Conservation (phyloP, 2,113 vertebrate species). For the Tupaia tana region DNA sequence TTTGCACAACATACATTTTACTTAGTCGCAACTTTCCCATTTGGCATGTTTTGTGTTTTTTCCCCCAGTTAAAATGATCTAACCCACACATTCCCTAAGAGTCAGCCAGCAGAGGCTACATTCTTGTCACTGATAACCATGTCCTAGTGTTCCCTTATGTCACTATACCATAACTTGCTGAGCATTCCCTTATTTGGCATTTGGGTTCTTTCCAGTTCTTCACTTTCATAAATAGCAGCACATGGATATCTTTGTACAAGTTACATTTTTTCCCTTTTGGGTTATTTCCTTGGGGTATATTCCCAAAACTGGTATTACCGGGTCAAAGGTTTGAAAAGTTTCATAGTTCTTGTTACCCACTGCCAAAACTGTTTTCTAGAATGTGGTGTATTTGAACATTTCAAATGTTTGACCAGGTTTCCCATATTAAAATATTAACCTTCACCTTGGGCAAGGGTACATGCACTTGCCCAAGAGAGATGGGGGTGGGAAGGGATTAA, state of each 20-base stretch:
- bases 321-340: conserved; percentile 69
- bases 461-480: no score
- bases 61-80: conserved; percentile 6
- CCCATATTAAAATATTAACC: conserved; percentile 17
- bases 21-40: background rate
- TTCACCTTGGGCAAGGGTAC: background rate
- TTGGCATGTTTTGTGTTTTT: background rate
- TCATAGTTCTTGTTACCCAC: background rate
- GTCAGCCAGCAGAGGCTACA: background rate
- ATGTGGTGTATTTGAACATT: background rate
- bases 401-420: conserved; percentile 39
- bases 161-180: background rate
- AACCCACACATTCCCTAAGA: background rate
- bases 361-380: conserved; percentile 39
- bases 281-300: conserved; percentile 73
- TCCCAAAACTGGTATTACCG: conserved; percentile 53
- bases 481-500: no score
- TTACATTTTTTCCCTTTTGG: conserved; percentile 66
- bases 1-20: background rate
- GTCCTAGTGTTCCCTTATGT: background rate
- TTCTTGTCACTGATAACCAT: background rate
- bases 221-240: conserved; percentile 70
- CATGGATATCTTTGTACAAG: conserved; percentile 52
- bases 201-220: conserved; percentile 43
- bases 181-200: conserved; percentile 67